These are phyloP conservation scores for Saccostrea glomerata DNA, from an alignment of 1,140 invertebrate species.

Conservation along the genomic window DNA sequence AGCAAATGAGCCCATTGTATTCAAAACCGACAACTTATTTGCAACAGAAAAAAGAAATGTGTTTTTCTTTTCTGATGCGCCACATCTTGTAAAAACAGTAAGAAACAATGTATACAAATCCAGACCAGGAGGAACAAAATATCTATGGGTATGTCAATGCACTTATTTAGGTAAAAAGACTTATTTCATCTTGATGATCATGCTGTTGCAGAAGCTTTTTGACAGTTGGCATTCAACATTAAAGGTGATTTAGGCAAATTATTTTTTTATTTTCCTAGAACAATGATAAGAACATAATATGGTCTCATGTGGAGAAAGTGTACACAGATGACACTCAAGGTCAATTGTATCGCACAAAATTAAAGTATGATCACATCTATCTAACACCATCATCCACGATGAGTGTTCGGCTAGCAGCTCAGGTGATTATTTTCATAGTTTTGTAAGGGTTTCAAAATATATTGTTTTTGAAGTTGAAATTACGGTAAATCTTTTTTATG, in stretches of 20 bases:
- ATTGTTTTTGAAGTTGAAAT: neutral
- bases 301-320: no score
- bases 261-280: neutral
- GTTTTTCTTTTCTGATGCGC: neutral
- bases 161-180: neutral
- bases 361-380: neutral
- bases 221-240: neutral
- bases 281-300: neutral
- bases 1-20: neutral
- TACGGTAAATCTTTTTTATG: neutral
- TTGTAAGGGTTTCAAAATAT: neutral
- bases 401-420: neutral
- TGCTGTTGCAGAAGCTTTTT: neutral
- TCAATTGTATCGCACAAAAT: neutral
- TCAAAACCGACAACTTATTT: neutral
- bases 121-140: neutral
- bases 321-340: no score
- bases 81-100: neutral
- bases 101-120: neutral
- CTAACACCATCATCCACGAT: neutral
- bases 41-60: neutral
- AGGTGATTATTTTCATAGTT: neutral
- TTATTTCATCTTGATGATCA: neutral
- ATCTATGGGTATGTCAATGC: neutral
- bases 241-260: neutral